Percentiles rank a stretch among this genome's conserved stretches.
Conservation (phyloP, 2,113 vertebrate species). For the Nibea albiflora region DNA sequence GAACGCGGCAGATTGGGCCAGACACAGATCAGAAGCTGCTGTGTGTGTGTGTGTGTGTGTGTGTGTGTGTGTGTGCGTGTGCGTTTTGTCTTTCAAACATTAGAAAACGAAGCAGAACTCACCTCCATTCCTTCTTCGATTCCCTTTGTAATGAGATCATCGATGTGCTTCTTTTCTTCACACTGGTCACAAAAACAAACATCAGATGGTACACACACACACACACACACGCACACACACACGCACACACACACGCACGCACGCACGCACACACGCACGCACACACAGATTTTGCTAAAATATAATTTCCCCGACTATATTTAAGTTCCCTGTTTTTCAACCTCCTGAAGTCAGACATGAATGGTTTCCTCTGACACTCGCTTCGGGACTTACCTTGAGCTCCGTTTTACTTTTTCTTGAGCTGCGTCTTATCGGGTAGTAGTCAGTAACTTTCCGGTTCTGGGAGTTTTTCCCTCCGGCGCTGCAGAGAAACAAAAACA, state of each 20-base stretch:
- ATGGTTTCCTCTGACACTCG: too few species aligned
- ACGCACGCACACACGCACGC: too few species aligned
- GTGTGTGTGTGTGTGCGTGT: too few species aligned
- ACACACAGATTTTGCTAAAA: too few species aligned
- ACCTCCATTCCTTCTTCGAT: slow-evolving; percentile 98
- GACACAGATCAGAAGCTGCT: too few species aligned
- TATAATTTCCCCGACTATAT: too few species aligned
- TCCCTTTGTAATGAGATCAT: slow-evolving; percentile 92
- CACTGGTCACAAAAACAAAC: slow-evolving; percentile 81
- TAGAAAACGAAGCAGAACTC: not conserved
- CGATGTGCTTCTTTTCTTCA: slow-evolving; percentile 92
- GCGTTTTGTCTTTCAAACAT: not conserved
- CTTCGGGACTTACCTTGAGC: slow-evolving; percentile 86
- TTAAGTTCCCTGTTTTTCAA: too few species aligned
- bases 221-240: too few species aligned
- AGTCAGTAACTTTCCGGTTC: slow-evolving; percentile 95
- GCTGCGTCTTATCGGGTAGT: slow-evolving; percentile 94
- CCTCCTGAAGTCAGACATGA: too few species aligned
- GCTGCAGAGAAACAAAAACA: slow-evolving; percentile 8
- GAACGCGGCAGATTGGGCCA: too few species aligned
- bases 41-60: too few species aligned
- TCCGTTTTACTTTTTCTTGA: slow-evolving; percentile 94
- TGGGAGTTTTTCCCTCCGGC: slow-evolving; percentile 82
- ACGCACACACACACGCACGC: too few species aligned
- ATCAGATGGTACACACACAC: not conserved